Evolutionary conservation across 2,113 vertebrate species (phyloP), one percentile per base, ranked within the genome.

Genomic region (Coptodon rendalli): DNA sequence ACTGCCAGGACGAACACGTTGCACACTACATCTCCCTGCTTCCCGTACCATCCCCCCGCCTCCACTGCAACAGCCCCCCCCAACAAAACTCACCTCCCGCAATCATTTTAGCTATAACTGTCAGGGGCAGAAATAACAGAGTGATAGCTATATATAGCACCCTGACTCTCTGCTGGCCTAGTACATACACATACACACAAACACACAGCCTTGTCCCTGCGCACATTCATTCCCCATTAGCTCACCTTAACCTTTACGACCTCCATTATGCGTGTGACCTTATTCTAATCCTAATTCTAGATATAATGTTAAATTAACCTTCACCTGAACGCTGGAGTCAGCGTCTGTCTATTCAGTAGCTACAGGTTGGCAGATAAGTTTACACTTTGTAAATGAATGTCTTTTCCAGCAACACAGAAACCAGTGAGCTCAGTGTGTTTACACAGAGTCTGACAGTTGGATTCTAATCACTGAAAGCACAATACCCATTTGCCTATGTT

Each of bases 111-210:
- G 90, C 89, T 86, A 81, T 89, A 92, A 91, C 92, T 86, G 90
- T 91, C 89, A 87, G 66, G 14, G 87, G 87, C 89, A 92, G 89
- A 93, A 95, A 94, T 89, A 94, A 93, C 93, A 89, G 79, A 92
- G 89, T 89, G 92, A 94, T 87, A 31, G 63, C 92, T 96, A 94
- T 90, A 96, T 95, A 92, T 94, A 96, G 83, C 66, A 34, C 3
- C 29, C 48, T 2, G 40, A 6, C 43, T 31, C 71, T 73, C 73
- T 78, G 34, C 19, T 6, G 50, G 43, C 19, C 52, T 17, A 5
- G 3, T 48, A 5, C 34, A 1, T 63, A 83, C 86, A 85, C 19
- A 14, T 50, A 57, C 82, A 14, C 83, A 86, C 63, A 85, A 68
- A 86, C 57, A 17, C 68, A 73, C 43, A 76, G 24, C 24, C 24